Percentiles rank a stretch among this genome's conserved stretches.
Evolutionary conservation across 2,888 invertebrate genomes (phyloP).

Genomic region (Chaitophorus viminalis): DNA sequence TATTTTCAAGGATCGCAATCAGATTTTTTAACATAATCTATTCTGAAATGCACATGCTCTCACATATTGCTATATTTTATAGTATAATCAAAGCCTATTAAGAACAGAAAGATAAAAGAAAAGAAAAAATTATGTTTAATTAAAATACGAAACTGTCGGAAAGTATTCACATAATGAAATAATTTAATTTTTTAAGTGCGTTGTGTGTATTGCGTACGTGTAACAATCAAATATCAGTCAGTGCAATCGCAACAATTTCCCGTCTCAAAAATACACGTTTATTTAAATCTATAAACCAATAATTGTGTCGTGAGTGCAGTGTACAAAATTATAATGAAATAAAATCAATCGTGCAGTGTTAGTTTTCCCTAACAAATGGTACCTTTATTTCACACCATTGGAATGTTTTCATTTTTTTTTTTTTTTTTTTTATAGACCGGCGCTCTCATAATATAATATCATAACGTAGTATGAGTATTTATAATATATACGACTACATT

Average conservation of each 20-base stretch:
- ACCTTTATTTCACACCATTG: not conserved
- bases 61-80: not conserved
- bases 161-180: not conserved
- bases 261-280: not conserved
- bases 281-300: not conserved
- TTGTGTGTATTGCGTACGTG: not conserved
- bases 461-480: not conserved
- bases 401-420: slow-evolving; percentile 29
- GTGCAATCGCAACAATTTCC: not conserved
- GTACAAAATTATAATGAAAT: not conserved
- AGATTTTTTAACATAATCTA: not conserved
- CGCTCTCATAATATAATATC: not conserved
- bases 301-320: not conserved
- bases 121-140: slow-evolving; percentile 4
- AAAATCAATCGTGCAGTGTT: not conserved
- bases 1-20: not conserved
- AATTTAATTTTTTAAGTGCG: too few species aligned
- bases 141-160: not conserved
- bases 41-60: not conserved
- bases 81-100: not conserved
- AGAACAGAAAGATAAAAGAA: slow-evolving; percentile 11
- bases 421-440: not conserved
- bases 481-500: not conserved
- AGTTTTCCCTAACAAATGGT: not conserved
- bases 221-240: not conserved